Evolutionary conservation across 2,888 invertebrate species (phyloP), one percentile per base, ranked within the genome.

Genomic region (Drosophila nigricruria): DNA sequence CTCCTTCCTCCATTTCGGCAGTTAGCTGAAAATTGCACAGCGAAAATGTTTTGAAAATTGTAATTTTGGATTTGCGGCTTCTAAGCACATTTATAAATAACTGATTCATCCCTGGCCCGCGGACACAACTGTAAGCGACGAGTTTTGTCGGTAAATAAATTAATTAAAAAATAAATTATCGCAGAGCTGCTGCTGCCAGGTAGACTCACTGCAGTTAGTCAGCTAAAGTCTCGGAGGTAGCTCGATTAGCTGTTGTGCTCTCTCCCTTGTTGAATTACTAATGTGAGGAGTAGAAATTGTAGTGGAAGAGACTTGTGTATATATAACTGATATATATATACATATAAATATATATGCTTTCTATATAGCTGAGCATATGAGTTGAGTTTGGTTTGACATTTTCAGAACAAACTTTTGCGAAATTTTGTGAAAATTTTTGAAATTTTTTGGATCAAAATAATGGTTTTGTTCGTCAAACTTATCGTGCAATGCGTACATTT

Each of bases 1-100:
- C 3, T 63, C n/a, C 18, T n/a, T 20, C 18, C 20, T 14, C 14
- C n/a, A 34, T 9, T 23, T 45, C n/a, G 72, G 56, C 65, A 56
- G 67, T 54, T 73, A 42, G 32, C 43, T 52, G 73, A 47, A 73
- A 72, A 72, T 66, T 66, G 72, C 52, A 54, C 52, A 61, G 77
- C 53, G 66, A 65, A 61, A 52, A 77, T 71, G 71, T 58, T 57
- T 34, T 57, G 68, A 49, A 50, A 78, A 79, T 58, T 57, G 73
- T 69, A 78, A 78, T 76, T 73, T 73, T 86, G 83, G 83, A 88
- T 76, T 88, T 88, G 82, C 77, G 86, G 82, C 80, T 82, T 88
- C 85, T 82, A 69, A 77, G 82, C 88, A 82, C 86, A 83, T 83
- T 82, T 83, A 83, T 83, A 88, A 83, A 88, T 83, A 88, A 85